phyloP scores from a whole-genome alignment of 2,888 invertebrate genomes.

The Ptychoptera contaminata region DNA sequence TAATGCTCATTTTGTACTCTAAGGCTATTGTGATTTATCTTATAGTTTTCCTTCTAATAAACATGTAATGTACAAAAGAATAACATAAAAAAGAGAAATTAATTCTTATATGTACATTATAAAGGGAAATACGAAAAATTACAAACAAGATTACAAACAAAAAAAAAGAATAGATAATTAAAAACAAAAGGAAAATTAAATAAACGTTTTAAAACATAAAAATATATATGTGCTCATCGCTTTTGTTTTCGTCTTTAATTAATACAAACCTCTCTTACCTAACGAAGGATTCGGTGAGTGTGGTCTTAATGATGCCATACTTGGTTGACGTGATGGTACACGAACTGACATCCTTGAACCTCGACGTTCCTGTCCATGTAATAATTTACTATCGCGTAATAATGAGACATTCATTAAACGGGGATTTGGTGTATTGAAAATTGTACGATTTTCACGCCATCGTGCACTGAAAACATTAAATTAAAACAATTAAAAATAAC shows the following conservation, averaged over 20 bases:
- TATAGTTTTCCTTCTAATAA: no score
- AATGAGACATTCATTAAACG: slow-evolving; percentile 83
- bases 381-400: slow-evolving; percentile 61
- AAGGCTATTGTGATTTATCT: no score
- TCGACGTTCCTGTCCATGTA: slow-evolving; percentile 59
- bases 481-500: neutral
- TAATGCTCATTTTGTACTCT: no score
- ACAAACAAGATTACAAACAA: neutral
- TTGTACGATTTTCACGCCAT: slow-evolving; percentile 82
- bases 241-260: slow-evolving; percentile 1
- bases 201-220: neutral
- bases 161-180: neutral
- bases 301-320: slow-evolving; percentile 68
- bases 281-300: slow-evolving; percentile 43
- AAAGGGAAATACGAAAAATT: no score
- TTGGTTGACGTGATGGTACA: slow-evolving; percentile 69
- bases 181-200: neutral
- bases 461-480: slow-evolving; percentile 51
- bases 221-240: neutral
- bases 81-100: no score
- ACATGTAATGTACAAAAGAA: no score
- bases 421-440: slow-evolving; percentile 88
- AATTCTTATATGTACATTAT: no score
- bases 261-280: slow-evolving; percentile 31
- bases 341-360: slow-evolving; percentile 65